phyloP scores from a whole-genome alignment of 2,888 invertebrate species.

The Aquatica leii region DNA sequence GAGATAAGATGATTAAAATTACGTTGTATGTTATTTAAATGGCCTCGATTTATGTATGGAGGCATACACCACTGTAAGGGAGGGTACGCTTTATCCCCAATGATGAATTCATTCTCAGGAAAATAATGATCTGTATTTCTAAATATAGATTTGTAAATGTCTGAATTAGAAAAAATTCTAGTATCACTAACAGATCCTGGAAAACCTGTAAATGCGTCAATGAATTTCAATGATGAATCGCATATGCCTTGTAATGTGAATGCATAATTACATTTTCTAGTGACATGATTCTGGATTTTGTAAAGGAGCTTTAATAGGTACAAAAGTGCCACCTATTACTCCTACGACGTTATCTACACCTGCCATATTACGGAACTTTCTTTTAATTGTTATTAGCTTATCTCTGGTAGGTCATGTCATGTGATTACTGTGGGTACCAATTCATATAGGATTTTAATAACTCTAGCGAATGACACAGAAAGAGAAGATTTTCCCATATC shows the following conservation, averaged over 20 bases:
- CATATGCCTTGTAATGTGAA: no score
- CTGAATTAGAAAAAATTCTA: no score
- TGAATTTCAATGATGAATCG: no score
- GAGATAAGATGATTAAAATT: slow-evolving; percentile 36
- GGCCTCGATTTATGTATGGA: slow-evolving; percentile 36
- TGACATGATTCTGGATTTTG: no score
- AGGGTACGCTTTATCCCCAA: slow-evolving; percentile 47
- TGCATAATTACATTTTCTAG: no score
- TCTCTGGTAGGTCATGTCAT: not conserved
- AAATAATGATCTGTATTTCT: no score
- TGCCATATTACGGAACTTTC: no score
- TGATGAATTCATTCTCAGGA: slow-evolving; percentile 34
- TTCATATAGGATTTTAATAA: no score
- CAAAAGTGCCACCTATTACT: slow-evolving; percentile 1
- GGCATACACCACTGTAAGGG: slow-evolving; percentile 36
- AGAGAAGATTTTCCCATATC: slow-evolving; percentile 26
- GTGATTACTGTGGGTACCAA: slow-evolving; percentile 1
- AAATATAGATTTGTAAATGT: not conserved
- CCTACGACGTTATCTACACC: no score
- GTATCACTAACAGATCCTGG: not conserved
- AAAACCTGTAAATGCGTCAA: not conserved
- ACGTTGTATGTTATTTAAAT: slow-evolving; percentile 28
- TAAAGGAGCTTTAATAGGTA: slow-evolving; percentile 3
- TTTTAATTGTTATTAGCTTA: no score
- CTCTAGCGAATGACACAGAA: slow-evolving; percentile 18